Evolutionary conservation across 2,888 invertebrate genomes (phyloP), one percentile per base, ranked within the genome.

Genomic region (Synergus umbraculus): DNA sequence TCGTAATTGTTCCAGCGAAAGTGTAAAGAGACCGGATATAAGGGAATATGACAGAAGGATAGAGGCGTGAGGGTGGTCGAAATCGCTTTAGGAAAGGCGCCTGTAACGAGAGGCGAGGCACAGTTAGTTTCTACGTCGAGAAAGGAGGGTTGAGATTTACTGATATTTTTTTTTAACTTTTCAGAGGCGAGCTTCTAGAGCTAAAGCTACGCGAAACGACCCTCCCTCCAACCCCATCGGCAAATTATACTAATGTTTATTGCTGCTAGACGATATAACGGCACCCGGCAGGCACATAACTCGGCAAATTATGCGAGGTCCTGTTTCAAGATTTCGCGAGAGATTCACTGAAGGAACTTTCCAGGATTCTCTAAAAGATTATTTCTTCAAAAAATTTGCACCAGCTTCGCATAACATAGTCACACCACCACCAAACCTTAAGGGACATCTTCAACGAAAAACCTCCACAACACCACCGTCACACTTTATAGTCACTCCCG

Each of bases 181-280:
- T 49, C 12, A n/a, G n/a, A 67, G 22, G 44, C 43, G 22, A 67
- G 44, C 49, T 73, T 54, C 54, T 13, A 29, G 37, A 73, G 49
- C 49, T 73, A 18, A 73, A 29, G n/a, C 37, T 41, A 73, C 8
- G 29, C 54, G 49, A 73, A 73, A 54, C 15, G 37, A 49, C 44
- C 18, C 5, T 18, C 67, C 8, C 22, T n/a, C 37, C 13, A 49
- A 37, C 29, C 44, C 60, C 46, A 63, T 69, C 58, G 78, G 83
- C 83, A 82, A 86, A 87, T 87, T 87, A 84, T 73, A 73, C 87
- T 85, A 87, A 87, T 87, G 86, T 85, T 87, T 86, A 87, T 84
- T 83, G 82, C 86, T 49, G 79, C 78, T 81, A 84, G 84, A 79
- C 82, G 79, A 87, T 86, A 84, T 85, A 87, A 85, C 82, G 82